phyloP scores from a whole-genome alignment of 2,888 invertebrate species.

The Drosophila buzzatii region DNA sequence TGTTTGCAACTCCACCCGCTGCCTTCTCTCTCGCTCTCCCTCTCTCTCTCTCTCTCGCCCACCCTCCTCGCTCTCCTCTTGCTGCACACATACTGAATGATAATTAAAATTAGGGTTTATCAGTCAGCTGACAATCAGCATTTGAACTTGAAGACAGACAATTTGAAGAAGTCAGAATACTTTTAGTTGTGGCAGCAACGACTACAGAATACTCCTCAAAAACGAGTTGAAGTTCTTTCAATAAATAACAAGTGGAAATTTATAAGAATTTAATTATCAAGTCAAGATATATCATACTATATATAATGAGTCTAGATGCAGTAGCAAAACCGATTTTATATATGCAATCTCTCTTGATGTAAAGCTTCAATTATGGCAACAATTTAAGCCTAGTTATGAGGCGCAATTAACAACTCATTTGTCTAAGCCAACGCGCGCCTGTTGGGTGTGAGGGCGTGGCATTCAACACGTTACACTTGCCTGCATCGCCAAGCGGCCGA shows the following conservation, averaged over 20 bases:
- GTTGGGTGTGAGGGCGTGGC: background rate
- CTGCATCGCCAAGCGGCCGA: constrained; percentile 66
- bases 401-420: constrained; percentile 39
- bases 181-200: background rate
- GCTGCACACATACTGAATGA: background rate
- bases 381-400: constrained; percentile 21
- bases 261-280: too few species aligned
- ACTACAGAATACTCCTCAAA: background rate
- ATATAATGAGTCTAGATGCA: too few species aligned
- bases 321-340: too few species aligned
- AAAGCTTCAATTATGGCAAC: constrained; percentile 33
- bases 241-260: background rate
- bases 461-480: constrained; percentile 52
- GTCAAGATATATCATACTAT: too few species aligned
- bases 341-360: too few species aligned
- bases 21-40: too few species aligned
- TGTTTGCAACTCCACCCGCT: constrained; percentile 27
- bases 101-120: constrained; percentile 14
- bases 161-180: background rate
- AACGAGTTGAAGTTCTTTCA: background rate
- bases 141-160: background rate
- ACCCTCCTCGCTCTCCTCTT: background rate
- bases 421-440: constrained; percentile 30
- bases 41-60: background rate
- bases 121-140: constrained; percentile 9